Evolutionary conservation across 2,113 vertebrate genomes (phyloP).

Genomic region (Mesembrinibis cayennensis): DNA sequence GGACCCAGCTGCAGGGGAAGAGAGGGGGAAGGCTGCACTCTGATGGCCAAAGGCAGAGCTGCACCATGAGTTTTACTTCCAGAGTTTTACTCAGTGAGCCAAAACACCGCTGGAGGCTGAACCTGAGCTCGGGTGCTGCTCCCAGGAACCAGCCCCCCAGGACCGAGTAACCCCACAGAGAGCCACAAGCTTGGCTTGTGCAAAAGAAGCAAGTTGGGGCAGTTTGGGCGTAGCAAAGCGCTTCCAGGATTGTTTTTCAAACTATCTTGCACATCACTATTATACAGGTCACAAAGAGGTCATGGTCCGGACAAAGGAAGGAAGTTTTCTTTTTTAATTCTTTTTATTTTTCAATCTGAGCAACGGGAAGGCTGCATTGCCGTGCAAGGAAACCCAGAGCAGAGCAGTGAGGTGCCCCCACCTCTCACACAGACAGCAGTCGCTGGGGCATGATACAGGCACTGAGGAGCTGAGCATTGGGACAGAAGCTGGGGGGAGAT

Average conservation of each 20-base stretch:
- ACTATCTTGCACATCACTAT: neutral
- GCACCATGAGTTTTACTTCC: neutral
- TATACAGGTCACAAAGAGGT: neutral
- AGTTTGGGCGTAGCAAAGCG: accelerated
- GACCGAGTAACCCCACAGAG: neutral
- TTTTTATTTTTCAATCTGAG: neutral
- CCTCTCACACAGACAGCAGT: neutral
- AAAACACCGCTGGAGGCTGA: neutral
- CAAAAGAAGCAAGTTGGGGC: neutral
- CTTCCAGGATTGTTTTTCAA: neutral
- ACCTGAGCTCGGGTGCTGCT: neutral
- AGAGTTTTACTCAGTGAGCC: neutral
- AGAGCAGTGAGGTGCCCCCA: neutral
- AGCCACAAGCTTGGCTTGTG: neutral
- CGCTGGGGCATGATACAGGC: neutral
- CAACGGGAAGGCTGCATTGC: accelerated
- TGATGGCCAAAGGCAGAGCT: slow-evolving; percentile 39
- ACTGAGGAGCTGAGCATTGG: neutral
- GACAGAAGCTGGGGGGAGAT: neutral
- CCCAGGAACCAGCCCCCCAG: neutral
- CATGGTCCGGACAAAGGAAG: neutral
- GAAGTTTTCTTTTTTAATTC: neutral
- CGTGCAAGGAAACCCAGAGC: neutral
- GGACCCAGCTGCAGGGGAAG: slow-evolving; percentile 84
- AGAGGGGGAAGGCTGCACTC: slow-evolving; percentile 44